Conservation (phyloP, 2,888 invertebrate species). For the Apotomis capreana region DNA sequence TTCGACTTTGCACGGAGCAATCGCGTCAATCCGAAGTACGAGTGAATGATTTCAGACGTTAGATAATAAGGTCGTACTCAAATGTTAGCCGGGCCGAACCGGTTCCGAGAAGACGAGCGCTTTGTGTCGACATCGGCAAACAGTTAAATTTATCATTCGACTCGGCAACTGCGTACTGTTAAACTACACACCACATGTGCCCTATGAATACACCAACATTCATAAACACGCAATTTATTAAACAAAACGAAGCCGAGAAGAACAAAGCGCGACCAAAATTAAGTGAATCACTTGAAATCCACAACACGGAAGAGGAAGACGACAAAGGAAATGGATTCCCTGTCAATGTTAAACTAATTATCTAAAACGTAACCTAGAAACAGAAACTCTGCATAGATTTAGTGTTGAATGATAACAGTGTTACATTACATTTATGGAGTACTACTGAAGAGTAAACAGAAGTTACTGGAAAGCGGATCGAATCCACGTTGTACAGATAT, state of each 20-base stretch:
- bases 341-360: constrained; percentile 34
- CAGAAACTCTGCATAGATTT: background rate
- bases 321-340: constrained; percentile 36
- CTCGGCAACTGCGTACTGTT: constrained; percentile 46
- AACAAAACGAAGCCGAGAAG: constrained; percentile 8
- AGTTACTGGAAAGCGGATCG: constrained; percentile 30
- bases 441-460: constrained; percentile 16
- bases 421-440: background rate
- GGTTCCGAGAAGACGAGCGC: constrained; percentile 55
- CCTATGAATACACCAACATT: constrained; percentile 17
- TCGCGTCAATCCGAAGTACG: constrained; percentile 45
- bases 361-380: constrained; percentile 33
- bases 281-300: constrained; percentile 25
- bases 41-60: constrained; percentile 56
- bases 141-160: constrained; percentile 47
- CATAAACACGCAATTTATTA: constrained; percentile 1
- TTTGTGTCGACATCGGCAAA: constrained; percentile 53
- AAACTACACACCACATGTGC: constrained; percentile 33
- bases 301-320: constrained; percentile 44
- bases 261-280: background rate
- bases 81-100: constrained; percentile 56
- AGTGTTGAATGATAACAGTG: background rate
- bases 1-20: constrained; percentile 46
- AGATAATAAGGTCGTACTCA: constrained; percentile 63
- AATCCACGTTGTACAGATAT: background rate